Percentiles rank a stretch among this genome's conserved stretches.
Conservation (phyloP, 2,797 vertebrate genomes). For the Ctenosaura bakeri region DNA sequence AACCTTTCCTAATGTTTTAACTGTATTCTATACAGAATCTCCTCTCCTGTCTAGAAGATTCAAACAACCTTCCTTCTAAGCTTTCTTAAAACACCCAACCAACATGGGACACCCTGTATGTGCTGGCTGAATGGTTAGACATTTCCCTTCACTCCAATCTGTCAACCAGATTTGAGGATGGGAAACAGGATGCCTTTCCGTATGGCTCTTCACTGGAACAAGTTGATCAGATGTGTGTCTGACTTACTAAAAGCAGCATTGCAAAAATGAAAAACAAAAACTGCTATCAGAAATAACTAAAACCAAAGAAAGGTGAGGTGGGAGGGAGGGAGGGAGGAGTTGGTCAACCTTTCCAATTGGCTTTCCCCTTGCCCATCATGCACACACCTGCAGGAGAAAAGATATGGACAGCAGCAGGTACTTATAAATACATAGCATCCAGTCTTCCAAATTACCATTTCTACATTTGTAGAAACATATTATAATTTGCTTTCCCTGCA, state of each 20-base stretch:
- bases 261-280: neutral
- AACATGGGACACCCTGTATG: no score
- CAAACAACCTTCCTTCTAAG: neutral
- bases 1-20: no score
- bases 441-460: neutral
- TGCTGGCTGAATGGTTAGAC: no score
- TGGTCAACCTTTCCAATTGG: neutral
- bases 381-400: neutral
- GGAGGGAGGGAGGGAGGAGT: neutral
- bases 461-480: neutral
- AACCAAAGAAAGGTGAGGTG: neutral
- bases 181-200: no score
- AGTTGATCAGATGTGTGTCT: neutral
- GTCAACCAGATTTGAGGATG: no score
- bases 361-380: neutral
- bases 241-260: neutral
- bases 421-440: neutral
- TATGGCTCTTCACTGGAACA: no score
- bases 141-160: no score
- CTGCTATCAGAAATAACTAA: neutral
- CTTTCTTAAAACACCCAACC: neutral
- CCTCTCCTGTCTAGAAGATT: neutral
- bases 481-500: no score
- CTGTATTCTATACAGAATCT: no score
- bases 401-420: no score